These are phyloP conservation scores for Gerris lacustris DNA, from an alignment of 2,888 invertebrate genomes.

Conservation along the genomic window DNA sequence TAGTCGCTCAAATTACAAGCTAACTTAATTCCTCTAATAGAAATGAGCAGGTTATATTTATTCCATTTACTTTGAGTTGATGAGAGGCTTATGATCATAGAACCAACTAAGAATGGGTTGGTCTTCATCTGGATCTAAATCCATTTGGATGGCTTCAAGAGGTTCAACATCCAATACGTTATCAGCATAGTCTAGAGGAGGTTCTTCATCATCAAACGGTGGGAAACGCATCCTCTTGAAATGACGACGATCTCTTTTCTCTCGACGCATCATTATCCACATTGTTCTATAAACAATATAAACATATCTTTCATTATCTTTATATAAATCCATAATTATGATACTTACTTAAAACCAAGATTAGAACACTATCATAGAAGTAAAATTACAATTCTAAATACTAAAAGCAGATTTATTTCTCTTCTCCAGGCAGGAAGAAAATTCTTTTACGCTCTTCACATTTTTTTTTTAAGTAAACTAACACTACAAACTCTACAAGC, in stretches of 20 bases:
- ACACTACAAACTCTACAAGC: no score
- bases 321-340: neutral
- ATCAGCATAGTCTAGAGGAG: conserved; percentile 97
- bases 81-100: conserved; percentile 92
- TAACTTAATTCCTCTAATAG: no score
- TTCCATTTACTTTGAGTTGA: conserved; percentile 62
- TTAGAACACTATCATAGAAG: no score
- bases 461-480: no score
- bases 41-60: neutral
- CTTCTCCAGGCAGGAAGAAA: no score
- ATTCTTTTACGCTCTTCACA: no score
- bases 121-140: conserved; percentile 90
- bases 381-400: no score
- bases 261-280: conserved; percentile 99
- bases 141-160: conserved; percentile 96
- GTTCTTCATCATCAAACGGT: conserved; percentile 99
- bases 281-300: conserved; percentile 55
- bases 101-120: conserved; percentile 88
- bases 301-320: neutral
- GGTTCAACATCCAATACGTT: conserved; percentile 99
- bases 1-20: no score
- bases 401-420: no score
- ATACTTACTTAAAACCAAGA: no score
- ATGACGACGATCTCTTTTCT: conserved; percentile 95
- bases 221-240: conserved; percentile 99